Conservation (phyloP, 2,113 vertebrate species). For the Melanotaenia duboulayi region DNA sequence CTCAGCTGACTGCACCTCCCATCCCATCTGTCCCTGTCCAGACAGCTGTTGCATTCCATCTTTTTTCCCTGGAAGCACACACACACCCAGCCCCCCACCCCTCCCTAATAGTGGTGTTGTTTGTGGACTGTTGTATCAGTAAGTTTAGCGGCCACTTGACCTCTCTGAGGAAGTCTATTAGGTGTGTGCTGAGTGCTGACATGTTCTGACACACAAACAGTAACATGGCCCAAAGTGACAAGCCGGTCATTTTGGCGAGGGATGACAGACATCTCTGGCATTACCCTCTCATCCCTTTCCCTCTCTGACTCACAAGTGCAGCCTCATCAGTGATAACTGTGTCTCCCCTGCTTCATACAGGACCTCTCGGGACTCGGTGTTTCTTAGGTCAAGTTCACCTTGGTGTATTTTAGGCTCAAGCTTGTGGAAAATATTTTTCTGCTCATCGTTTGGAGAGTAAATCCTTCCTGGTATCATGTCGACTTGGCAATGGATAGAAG, state of each 20-base stretch:
- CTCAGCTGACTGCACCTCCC: slow-evolving; percentile 47
- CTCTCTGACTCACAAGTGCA: slow-evolving; percentile 38
- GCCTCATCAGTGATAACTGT: slow-evolving; percentile 10
- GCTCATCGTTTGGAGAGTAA: not conserved
- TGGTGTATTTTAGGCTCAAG: not conserved
- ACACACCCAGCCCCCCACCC: not conserved
- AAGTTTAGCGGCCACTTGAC: slow-evolving; percentile 68
- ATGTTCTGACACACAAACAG: slow-evolving; percentile 29
- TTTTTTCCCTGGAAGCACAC: slow-evolving; percentile 1
- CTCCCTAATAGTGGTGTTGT: slow-evolving; percentile 37
- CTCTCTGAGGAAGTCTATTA: slow-evolving; percentile 46
- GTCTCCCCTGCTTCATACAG: slow-evolving; percentile 16
- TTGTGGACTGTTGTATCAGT: slow-evolving; percentile 52
- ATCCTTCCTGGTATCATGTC: not conserved
- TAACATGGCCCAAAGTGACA: slow-evolving; percentile 7
- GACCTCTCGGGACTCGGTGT: not conserved
- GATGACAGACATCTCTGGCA: slow-evolving; percentile 45
- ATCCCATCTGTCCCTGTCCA: slow-evolving; percentile 58
- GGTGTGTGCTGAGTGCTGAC: slow-evolving; percentile 40
- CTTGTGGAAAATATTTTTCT: not conserved
- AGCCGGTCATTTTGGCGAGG: slow-evolving; percentile 6
- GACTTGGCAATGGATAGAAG: not conserved
- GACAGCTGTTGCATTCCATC: slow-evolving; percentile 69
- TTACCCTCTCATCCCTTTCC: slow-evolving; percentile 30
- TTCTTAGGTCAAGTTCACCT: not conserved